Conservation (phyloP, 2,888 invertebrate species). For the Phrixothrix hirtus region DNA sequence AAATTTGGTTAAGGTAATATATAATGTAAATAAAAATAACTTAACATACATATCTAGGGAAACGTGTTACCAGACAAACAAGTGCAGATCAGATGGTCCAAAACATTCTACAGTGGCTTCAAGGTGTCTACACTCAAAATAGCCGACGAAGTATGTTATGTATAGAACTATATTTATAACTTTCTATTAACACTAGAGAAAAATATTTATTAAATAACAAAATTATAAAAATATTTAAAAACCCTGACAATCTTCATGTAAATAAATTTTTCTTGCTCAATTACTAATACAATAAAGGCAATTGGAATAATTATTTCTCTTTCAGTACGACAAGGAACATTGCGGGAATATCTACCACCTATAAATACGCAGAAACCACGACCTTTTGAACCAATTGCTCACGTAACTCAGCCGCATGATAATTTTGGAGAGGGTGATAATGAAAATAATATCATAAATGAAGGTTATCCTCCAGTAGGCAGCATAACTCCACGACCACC, state of each 20-base stretch:
- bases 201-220: too few species aligned
- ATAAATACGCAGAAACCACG: constrained; percentile 68
- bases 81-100: constrained; percentile 74
- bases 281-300: background rate
- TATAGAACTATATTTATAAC: too few species aligned
- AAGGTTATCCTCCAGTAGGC: constrained; percentile 46
- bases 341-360: constrained; percentile 63
- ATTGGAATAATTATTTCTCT: constrained; percentile 9
- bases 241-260: too few species aligned
- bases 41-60: constrained; percentile 31
- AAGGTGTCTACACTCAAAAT: constrained; percentile 69
- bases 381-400: constrained; percentile 64
- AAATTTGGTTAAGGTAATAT: constrained; percentile 5
- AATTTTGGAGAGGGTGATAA: constrained; percentile 19
- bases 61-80: constrained; percentile 57
- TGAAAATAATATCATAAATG: constrained; percentile 33
- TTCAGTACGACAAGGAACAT: constrained; percentile 66
- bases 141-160: constrained; percentile 58
- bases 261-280: background rate
- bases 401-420: constrained; percentile 24
- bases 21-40: constrained; percentile 15
- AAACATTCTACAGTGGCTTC: constrained; percentile 75
- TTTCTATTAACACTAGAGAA: too few species aligned
- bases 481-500: constrained; percentile 49
- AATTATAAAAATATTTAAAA: too few species aligned